These are phyloP conservation scores for Polypedilum pembai DNA, from an alignment of 1,140 invertebrate genomes.

Conservation along the genomic window DNA sequence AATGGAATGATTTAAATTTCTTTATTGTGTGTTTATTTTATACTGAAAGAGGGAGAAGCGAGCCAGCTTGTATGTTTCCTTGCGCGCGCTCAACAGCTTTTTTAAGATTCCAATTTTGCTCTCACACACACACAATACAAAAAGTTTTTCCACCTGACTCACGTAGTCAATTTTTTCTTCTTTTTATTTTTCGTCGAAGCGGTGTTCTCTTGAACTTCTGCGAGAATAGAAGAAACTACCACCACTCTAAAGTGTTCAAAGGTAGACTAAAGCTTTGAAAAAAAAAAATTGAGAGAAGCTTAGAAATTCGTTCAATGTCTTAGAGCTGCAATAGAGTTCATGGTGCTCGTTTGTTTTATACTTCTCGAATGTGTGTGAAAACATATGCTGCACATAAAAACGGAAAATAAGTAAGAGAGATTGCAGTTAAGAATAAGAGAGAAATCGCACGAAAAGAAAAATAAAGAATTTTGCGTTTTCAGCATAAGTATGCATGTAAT, in stretches of 20 bases:
- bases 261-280: background rate
- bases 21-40: slow-evolving; percentile 28
- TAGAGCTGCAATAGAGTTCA: background rate
- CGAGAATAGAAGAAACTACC: background rate
- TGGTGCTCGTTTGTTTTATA: background rate
- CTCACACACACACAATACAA: background rate
- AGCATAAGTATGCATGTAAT: background rate
- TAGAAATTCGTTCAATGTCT: background rate
- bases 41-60: slow-evolving; percentile 15
- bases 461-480: background rate
- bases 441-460: background rate
- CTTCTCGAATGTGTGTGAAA: too few species aligned
- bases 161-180: slow-evolving; percentile 6
- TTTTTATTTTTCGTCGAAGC: background rate
- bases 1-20: slow-evolving; percentile 27
- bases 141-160: background rate
- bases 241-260: background rate
- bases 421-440: background rate
- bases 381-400: too few species aligned
- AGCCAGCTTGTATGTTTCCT: background rate
- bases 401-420: too few species aligned
- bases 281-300: background rate
- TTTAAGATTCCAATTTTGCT: background rate
- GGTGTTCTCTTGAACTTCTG: background rate
- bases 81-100: background rate